phyloP scores from a whole-genome alignment of 2,797 vertebrate genomes.

The Smutsia temminckii region DNA sequence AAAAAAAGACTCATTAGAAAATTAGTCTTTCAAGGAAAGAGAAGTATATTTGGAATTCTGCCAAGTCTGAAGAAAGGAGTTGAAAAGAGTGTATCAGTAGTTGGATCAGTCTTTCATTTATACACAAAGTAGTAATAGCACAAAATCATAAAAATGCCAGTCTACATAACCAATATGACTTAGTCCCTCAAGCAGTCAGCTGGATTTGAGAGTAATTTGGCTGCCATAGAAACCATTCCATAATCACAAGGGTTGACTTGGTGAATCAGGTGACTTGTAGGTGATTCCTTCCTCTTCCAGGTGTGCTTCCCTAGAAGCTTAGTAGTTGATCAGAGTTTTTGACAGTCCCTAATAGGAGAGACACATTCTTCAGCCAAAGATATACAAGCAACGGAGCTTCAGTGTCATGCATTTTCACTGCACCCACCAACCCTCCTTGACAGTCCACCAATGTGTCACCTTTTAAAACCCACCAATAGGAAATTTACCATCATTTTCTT shows the following conservation, averaged over 20 bases:
- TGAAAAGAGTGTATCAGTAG: neutral
- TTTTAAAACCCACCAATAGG: conserved; percentile 27
- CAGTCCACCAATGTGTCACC: neutral
- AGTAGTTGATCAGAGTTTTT: neutral
- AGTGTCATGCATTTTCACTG: neutral
- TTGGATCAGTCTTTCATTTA: conserved; percentile 3
- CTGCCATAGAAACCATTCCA: neutral
- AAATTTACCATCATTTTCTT: conserved; percentile 20
- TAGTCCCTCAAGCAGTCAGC: neutral
- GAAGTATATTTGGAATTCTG: conserved; percentile 20
- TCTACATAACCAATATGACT: neutral
- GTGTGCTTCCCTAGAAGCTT: neutral
- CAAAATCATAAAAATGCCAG: conserved; percentile 26
- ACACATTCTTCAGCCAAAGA: conserved; percentile 34
- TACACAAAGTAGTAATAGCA: conserved; percentile 24
- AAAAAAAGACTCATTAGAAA: conserved; percentile 26
- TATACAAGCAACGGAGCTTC: neutral
- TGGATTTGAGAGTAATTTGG: neutral
- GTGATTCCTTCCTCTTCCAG: conserved; percentile 8
- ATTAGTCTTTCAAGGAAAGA: conserved; percentile 30
- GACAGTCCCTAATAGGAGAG: neutral
- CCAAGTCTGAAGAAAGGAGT: conserved; percentile 20
- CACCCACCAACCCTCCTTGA: neutral
- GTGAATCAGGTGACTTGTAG: neutral
- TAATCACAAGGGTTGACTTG: conserved; percentile 27